A percentile compares a stretch with the other conserved stretches of the same genome.
These are phyloP conservation scores for Chelonus insularis DNA, from an alignment of 1,140 invertebrate genomes.

Conservation along the genomic window DNA sequence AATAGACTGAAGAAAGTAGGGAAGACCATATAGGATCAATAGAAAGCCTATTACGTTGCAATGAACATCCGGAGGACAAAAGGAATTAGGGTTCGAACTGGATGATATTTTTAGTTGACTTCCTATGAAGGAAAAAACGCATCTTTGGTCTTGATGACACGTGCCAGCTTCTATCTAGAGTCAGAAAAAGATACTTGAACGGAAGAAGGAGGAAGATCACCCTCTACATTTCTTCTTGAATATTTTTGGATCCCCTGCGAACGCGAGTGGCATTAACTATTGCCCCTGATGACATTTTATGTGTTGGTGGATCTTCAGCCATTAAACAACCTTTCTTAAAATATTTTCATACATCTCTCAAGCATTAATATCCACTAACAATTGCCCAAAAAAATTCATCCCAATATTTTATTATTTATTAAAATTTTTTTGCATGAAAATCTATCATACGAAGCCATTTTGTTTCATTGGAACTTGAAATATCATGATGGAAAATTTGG, in stretches of 20 bases:
- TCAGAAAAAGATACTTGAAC: constrained; percentile 3
- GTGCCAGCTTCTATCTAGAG: constrained; percentile 12
- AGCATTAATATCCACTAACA: too few relatives aligned
- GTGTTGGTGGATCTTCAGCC: too few relatives aligned
- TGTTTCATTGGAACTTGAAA: too few relatives aligned
- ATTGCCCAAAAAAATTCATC: too few relatives aligned
- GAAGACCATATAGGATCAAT: neutral
- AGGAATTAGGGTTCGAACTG: neutral
- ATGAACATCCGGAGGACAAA: constrained; percentile 4
- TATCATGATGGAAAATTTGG: too few relatives aligned
- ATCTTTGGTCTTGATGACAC: constrained; percentile 11
- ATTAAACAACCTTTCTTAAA: too few relatives aligned
- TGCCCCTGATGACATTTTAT: neutral
- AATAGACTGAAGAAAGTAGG: neutral
- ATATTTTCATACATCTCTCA: too few relatives aligned
- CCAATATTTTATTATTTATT: too few relatives aligned
- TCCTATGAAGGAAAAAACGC: constrained; percentile 2
- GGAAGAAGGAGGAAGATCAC: neutral
- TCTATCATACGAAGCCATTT: too few relatives aligned
- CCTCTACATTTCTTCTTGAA: neutral
- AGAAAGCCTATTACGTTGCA: too few relatives aligned
- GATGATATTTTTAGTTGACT: constrained; percentile 11
- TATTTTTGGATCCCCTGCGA: constrained; percentile 14
- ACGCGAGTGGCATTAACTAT: neutral
- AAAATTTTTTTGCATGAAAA: too few relatives aligned